Base-by-base conservation (phyloP, 2,113 vertebrate species). In the Procavia capensis region DNA sequence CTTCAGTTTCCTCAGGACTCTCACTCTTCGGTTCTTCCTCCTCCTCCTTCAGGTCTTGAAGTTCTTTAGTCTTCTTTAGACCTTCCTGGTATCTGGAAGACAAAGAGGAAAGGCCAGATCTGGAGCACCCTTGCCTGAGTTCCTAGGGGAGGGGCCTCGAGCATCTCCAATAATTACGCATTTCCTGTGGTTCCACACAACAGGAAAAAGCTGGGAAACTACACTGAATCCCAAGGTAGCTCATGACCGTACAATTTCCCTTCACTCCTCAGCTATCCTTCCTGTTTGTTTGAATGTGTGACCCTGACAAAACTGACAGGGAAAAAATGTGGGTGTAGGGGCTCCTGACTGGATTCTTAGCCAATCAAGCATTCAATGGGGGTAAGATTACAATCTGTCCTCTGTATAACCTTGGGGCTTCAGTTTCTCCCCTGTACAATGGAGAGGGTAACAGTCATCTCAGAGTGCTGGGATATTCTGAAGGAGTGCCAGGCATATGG, bases 11-110 rank as follows among this genome's bases (percentile, higher is more conserved):
- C 92, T 98, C 97, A 1, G 90, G 95, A 96, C 68, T 97, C 97
- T 98, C 98, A 68, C 93, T 97, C 88, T 97, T 97, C 94, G 94
- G 98, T 84, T 98, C 98, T 95, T 99, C 98, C 31, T 98, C 98
- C 45, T 98, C 98, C 85, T 99, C 98, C 66, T 98, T 99, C 64
- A 98, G 90, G 31, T 98, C 98, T 64, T 98, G 98, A 96, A 98
- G 98, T 95, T 98, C 98, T 96, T 98, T 98, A 83, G 93, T 97
- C 96, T 98, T 98, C 95, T 99, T 99, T 94, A 99, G 97, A 91
- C 98, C 98, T 98, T 99, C 98, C 95, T 98, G 98, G 96, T 98
- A 99, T 64, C 99, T 99, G 96, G 95, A 97, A 83, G 34, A 6
- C 92, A 83, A 79, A 0, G 96, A 93, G 80, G 9, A 57, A 95